Evolutionary conservation across 2,113 vertebrate species (phyloP).

Genomic region (Nipponia nippon): DNA sequence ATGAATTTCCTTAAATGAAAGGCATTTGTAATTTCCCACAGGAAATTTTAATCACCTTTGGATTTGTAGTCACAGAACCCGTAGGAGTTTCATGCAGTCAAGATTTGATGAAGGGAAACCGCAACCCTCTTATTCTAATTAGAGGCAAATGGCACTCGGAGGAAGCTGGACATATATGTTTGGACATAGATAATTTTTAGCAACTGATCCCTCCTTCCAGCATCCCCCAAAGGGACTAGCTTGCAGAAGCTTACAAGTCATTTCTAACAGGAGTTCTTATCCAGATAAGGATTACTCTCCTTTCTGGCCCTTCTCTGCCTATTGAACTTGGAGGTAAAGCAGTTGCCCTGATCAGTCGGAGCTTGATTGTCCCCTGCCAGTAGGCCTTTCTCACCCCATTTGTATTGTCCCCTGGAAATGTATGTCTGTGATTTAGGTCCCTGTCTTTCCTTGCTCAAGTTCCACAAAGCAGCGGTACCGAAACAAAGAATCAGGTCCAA

Average conservation of each 20-base stretch:
- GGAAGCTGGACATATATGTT: not conserved
- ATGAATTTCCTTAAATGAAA: slow-evolving; percentile 19
- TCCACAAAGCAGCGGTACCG: not conserved
- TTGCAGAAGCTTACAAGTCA: not conserved
- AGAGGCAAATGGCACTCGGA: not conserved
- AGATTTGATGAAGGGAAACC: not conserved
- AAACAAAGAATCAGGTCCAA: not conserved
- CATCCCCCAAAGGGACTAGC: not conserved
- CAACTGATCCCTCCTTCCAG: not conserved
- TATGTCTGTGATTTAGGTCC: not conserved
- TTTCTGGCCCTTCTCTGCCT: not conserved
- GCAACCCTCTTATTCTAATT: not conserved
- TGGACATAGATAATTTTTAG: not conserved
- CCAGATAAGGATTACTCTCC: not conserved
- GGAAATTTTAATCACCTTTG: slow-evolving; percentile 28
- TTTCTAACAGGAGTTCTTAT: not conserved
- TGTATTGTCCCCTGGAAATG: not conserved
- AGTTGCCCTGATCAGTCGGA: not conserved
- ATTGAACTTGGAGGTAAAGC: not conserved
- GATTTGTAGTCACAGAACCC: not conserved
- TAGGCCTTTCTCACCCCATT: not conserved
- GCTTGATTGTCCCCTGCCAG: not conserved
- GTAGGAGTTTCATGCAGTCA: not conserved
- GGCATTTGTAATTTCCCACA: slow-evolving; percentile 22
- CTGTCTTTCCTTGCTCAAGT: not conserved